Base-by-base conservation (phyloP, 35 echinoderm and acorn worm genomes). In the Ophioderma brevispina region DNA sequence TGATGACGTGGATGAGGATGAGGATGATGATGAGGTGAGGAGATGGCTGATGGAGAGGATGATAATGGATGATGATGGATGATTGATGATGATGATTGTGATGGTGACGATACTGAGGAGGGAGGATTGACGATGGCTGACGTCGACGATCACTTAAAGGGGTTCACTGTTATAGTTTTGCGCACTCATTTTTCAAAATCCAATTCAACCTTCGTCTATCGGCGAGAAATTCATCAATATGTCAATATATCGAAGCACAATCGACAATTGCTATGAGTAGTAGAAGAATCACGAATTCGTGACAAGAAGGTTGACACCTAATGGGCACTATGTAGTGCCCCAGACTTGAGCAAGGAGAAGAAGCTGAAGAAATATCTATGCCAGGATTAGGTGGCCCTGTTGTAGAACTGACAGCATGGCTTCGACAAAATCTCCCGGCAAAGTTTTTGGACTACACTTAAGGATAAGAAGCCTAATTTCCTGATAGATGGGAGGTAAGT, bases 161-260 rank as follows among this genome's bases (percentile, higher is more conserved):
- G n/a, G n/a, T n/a, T n/a, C n/a, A n/a, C n/a, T n/a, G n/a, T n/a
- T n/a, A n/a, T n/a, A n/a, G n/a, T n/a, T n/a, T n/a, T n/a, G n/a
- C n/a, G n/a, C n/a, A n/a, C n/a, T n/a, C n/a, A n/a, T n/a, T n/a
- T n/a, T n/a, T n/a, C n/a, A n/a, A n/a, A n/a, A n/a, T n/a, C n/a
- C n/a, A n/a, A n/a, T n/a, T n/a, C n/a, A n/a, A n/a, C n/a, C n/a
- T n/a, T n/a, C n/a, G n/a, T n/a, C n/a, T n/a, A 70, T 70, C 59
- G 59, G 59, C n/a, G 59, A 70, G 59, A 70, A 70, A 70, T 70
- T 70, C 59, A 70, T 70, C 59, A 70, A 70, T 25, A 70, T 70
- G 59, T 18, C 59, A 6, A 70, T 70, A n/a, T 25, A 15, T 25
- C 1, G 59, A 15, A 8, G 59, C 59, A 3, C 59, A 70, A 70